Conservation (phyloP, 2,113 vertebrate genomes). For the Otocyon megalotis region DNA sequence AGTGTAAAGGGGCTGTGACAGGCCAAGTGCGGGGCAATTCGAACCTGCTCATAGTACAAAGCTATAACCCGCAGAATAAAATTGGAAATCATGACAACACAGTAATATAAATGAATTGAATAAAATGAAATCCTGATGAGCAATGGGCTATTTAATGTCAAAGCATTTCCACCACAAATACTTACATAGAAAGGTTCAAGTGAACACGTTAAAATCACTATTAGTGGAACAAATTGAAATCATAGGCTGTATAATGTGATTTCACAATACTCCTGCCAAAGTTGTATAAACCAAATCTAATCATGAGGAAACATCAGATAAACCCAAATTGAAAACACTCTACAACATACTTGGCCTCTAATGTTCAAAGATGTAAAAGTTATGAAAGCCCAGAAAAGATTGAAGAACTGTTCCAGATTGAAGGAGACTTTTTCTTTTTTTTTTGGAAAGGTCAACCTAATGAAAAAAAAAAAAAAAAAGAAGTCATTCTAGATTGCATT, state of each 20-base stretch:
- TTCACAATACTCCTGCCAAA: background rate
- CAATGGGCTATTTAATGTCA: background rate
- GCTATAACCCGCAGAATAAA: background rate
- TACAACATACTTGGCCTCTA: background rate
- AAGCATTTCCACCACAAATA: background rate
- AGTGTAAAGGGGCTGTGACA: background rate
- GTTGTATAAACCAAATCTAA: background rate
- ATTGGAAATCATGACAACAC: background rate
- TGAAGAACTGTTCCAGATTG: background rate
- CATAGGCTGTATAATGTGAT: background rate
- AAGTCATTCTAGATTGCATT: background rate
- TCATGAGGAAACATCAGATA: background rate
- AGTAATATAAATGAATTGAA: background rate
- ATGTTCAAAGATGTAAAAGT: background rate
- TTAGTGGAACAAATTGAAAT: background rate
- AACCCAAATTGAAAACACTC: background rate
- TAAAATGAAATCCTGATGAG: background rate
- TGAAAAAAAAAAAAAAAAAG: background rate
- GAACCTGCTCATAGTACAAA: background rate
- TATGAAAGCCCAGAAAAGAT: background rate
- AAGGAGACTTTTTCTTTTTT: background rate
- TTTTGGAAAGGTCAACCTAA: background rate
- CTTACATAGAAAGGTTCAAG: background rate
- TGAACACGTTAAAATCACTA: background rate
- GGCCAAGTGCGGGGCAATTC: background rate